A percentile compares a stretch with the other conserved stretches of the same genome.
Conservation (phyloP, 1,140 invertebrate species). For the Globodera rostochiensis region DNA sequence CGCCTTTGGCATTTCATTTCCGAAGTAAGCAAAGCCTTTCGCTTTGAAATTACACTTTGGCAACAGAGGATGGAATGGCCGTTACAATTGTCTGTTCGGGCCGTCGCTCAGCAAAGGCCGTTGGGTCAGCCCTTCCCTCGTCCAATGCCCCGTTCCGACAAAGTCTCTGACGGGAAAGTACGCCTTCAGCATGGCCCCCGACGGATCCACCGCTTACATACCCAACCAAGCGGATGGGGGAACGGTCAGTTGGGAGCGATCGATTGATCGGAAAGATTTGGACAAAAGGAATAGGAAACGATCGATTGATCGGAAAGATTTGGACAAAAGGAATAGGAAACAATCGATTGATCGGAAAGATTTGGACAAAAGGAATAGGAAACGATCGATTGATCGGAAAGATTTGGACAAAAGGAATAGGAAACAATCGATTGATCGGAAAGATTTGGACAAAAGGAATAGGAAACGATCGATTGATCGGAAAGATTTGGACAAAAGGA, state of each 20-base stretch:
- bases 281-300: no score
- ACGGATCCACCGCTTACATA: background rate
- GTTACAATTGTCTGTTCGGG: conserved; percentile 20
- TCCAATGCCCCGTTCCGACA: conserved; percentile 16
- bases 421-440: background rate
- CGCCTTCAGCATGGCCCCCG: conserved; percentile 2
- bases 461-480: background rate
- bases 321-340: no score
- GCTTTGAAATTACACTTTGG: background rate
- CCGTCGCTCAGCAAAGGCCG: conserved; percentile 2
- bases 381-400: background rate
- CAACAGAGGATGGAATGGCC: background rate
- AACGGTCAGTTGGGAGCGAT: background rate
- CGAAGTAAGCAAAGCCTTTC: background rate
- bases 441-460: no score
- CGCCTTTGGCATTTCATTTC: conserved; percentile 7
- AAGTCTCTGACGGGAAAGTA: background rate
- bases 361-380: no score
- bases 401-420: no score
- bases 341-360: background rate
- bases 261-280: background rate
- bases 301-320: background rate
- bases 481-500: no score
- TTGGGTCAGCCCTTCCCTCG: conserved; percentile 18
- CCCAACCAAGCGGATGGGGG: background rate